Percentiles rank a stretch among this genome's conserved stretches.
Conservation (phyloP, 2,888 invertebrate species). For the Sarcophaga carnaria region DNA sequence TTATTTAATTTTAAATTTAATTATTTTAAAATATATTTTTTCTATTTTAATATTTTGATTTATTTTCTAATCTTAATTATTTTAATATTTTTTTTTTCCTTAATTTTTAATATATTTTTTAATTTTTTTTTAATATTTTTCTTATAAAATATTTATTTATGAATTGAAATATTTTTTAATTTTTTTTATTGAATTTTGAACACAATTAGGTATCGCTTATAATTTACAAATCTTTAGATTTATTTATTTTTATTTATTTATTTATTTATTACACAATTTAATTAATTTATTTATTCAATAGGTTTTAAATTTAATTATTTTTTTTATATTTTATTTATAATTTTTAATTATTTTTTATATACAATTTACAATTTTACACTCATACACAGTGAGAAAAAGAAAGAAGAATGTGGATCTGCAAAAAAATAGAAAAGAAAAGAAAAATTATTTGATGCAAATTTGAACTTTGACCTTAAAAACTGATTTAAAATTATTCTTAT, state of each 20-base stretch:
- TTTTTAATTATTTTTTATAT: conserved; percentile 62
- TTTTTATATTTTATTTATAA: conserved; percentile 1
- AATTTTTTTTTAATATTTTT: background rate
- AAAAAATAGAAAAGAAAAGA: background rate
- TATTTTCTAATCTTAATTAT: background rate
- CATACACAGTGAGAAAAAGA: background rate
- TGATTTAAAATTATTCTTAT: too few species aligned
- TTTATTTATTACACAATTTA: conserved; percentile 24
- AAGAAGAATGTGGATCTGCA: background rate
- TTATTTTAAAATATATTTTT: background rate
- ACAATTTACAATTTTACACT: conserved; percentile 71
- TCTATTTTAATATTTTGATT: background rate
- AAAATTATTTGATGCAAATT: background rate
- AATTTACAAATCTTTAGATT: conserved; percentile 70
- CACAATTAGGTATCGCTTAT: conserved; percentile 71
- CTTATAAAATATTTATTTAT: too few species aligned
- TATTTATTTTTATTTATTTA: conserved; percentile 49
- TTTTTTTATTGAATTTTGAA: conserved; percentile 64
- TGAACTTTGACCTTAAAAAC: too few species aligned
- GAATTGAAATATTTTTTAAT: background rate
- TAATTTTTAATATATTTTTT: conserved; percentile 20
- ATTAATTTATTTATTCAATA: conserved; percentile 16
- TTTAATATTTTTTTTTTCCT: conserved; percentile 10
- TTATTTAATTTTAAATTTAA: background rate
- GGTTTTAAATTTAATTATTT: conserved; percentile 39